Base-by-base conservation (phyloP, 2,888 invertebrate genomes). In the Drosophila mimetica region DNA sequence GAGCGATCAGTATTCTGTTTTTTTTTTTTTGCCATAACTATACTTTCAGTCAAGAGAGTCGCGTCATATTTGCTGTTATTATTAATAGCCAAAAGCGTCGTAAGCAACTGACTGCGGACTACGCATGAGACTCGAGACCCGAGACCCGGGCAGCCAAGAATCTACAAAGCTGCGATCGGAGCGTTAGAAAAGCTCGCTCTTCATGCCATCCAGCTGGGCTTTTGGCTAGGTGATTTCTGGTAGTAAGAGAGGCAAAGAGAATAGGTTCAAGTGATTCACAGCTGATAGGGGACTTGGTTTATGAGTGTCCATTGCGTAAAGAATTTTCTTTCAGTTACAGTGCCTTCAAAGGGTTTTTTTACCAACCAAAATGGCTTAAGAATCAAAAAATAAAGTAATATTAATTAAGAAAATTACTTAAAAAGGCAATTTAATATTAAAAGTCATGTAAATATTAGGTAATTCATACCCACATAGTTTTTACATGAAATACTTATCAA, bases 51-150 rank as follows among this genome's bases (percentile, higher is more conserved):
- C 67, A 61, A 64, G 39, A 73, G 81, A 54, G 58, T 54, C 51
- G 77, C 67, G 50, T 63, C 50, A 75, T 76, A 44, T 82, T 81
- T 86, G 74, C 74, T 76, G 63, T 86, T 86, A 80, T 83, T 82
- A 78, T 85, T 82, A 64, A 52, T 64, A 71, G 72, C 46, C 71
- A 78, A 76, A 78, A 78, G 85, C 78, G 76, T 73, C 59, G 66
- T 74, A 70, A 32, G 22, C 80, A 42, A 76, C 86, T 74, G 82
- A 81, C 67, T 39, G 63, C 30, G 28, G 64, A 48, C 64, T 70
- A 86, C 84, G 86, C 80, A 84, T 59, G 32, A 41, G 46, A 67
- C 69, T 61, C 55, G 53, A 58, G 65, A 44, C 44, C 46, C 36
- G 36, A 36, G 65, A 44, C 44, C 46, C 36, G 36, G 25, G 54